These are phyloP conservation scores for Meloidogyne hapla DNA, from an alignment of 1,140 invertebrate species.

Conservation along the genomic window DNA sequence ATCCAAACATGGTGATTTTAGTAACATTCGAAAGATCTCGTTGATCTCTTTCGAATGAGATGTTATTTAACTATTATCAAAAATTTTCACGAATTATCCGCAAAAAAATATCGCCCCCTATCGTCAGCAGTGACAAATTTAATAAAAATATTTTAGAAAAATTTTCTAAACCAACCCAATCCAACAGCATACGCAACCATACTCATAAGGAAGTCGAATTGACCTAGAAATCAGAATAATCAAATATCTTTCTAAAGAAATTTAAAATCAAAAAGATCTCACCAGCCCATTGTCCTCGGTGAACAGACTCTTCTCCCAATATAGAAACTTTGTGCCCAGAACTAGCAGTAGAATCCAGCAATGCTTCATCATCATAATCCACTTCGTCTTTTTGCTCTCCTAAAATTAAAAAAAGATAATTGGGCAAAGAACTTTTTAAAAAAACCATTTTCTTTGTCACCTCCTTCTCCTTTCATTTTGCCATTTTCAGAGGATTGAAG, in stretches of 20 bases:
- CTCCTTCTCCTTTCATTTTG: not conserved
- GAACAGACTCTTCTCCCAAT: constrained; percentile 44
- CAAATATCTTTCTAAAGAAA: not conserved
- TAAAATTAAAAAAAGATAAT: not conserved
- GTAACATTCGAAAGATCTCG: no score
- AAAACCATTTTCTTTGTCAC: not conserved
- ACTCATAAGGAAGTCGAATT: constrained; percentile 46
- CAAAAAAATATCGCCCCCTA: no score
- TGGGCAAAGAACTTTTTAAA: not conserved
- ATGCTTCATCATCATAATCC: constrained; percentile 6
- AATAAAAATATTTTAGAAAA: no score
- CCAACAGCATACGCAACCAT: constrained; percentile 85
- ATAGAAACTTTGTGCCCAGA: constrained; percentile 43
- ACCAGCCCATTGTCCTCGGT: constrained; percentile 54
- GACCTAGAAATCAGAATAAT: not conserved
- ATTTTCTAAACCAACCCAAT: constrained; percentile 66
- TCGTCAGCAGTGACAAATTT: no score
- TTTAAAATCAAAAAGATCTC: no score
- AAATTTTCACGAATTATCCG: no score
- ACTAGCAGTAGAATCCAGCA: not conserved
- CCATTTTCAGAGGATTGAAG: not conserved
- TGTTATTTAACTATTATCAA: no score
- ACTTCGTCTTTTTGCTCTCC: not conserved
- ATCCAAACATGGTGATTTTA: no score
- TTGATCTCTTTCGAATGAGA: no score